Base-by-base conservation (phyloP, 2,113 vertebrate species). In the Alaudala cheleensis region DNA sequence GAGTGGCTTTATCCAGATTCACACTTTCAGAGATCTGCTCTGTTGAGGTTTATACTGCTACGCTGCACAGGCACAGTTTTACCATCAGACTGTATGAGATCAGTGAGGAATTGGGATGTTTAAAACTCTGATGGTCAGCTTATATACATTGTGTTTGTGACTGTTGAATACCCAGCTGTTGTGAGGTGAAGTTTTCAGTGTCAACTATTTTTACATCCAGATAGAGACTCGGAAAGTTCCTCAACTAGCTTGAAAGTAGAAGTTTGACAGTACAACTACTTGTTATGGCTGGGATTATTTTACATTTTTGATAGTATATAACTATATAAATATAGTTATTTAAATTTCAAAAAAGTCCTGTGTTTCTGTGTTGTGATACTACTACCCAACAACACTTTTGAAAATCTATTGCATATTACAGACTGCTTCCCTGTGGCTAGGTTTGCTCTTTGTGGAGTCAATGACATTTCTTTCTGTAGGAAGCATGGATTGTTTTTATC, bases 391-490 rank as follows among this genome's bases (percentile, higher is more conserved):
- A 78, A 9, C 31, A 50, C 24, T 82, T 85, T 17, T 53, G 61
- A 62, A 81, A 90, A 71, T 34, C 9, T 62, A 34, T 37, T 71
- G 34, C 24, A 1, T 39, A 4, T 77, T 91, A 33, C 49, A 70
- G 50, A 37, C 40, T 67, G 26, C 37, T 72, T 82, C 26, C 49
- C 39, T 39, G 44, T 85, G 51, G 60, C 34, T 88, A 62, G 19
- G 19, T 24, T 79, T 93, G 23, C 39, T 85, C 39, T 82, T 60
- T 56, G 16, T 85, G 81, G 23, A 85, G 47, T 64, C 14, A 39
- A 26, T 74, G 65, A n/a, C 53, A 67, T 88, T 93, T 92, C 47
- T 85, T 92, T 90, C 57, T 86, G 47, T 50, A 37, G 65, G 37
- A 93, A 73, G 10, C 26, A 26, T 22, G n/a, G 12, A 19, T 71